Conservation (phyloP, 2,797 vertebrate species). For the Pristis pectinata region DNA sequence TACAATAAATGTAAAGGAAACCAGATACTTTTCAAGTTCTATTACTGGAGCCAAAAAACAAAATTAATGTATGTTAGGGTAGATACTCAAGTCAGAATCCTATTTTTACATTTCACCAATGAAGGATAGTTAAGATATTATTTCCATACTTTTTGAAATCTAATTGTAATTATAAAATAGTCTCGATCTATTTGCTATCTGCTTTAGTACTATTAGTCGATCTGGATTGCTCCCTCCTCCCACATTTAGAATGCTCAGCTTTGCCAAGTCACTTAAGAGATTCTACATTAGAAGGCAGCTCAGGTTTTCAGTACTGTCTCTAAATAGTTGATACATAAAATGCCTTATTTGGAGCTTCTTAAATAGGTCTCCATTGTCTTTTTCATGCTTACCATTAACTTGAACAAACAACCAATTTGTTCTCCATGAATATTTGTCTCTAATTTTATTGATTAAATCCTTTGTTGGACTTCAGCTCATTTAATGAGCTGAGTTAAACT, state of each 20-base stretch:
- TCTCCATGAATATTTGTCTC: background rate
- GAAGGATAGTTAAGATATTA: background rate
- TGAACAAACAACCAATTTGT: background rate
- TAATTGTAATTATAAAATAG: background rate
- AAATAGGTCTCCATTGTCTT: background rate
- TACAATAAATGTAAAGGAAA: background rate
- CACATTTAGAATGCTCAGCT: background rate
- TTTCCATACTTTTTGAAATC: background rate
- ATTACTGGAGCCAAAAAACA: background rate
- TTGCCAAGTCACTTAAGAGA: background rate
- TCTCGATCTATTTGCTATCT: background rate
- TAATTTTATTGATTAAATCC: slow-evolving; percentile 1
- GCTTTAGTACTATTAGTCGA: background rate
- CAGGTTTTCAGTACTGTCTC: background rate
- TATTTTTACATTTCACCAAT: background rate
- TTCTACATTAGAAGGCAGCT: background rate
- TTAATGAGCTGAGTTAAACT: background rate
- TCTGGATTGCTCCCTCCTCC: background rate
- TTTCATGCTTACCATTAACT: background rate
- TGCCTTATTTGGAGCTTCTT: background rate
- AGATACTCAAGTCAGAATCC: background rate
- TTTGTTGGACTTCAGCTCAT: background rate
- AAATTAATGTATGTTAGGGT: background rate
- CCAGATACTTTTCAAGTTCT: background rate
- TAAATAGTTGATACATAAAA: background rate